Base-by-base conservation (phyloP, 2,888 invertebrate species). In the Calephelis perditalis region DNA sequence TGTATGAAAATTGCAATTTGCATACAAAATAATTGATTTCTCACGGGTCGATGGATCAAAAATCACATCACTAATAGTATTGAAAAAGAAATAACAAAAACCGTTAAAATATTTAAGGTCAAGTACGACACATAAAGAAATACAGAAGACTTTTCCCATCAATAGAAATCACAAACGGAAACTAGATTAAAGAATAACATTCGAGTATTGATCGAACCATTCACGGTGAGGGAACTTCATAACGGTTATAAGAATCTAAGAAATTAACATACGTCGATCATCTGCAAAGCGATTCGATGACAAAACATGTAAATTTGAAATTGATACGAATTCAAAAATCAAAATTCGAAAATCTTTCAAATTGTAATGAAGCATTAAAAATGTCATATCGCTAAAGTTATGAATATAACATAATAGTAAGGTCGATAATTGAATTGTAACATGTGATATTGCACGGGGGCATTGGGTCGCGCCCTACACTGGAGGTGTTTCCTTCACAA, bases 211-310 rank as follows among this genome's bases (percentile, higher is more conserved):
- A 72, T 74, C 73, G 71, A 72, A 79, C 72, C 73, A 68, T 70
- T 69, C 67, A 68, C 71, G 54, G 71, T 68, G 68, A 74, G 71
- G 68, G 67, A 60, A 56, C 56, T 55, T 60, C 67, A 35, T 73
- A 75, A 81, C 81, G 75, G 78, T 72, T 74, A 70, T 69, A 71
- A 68, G 68, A 65, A 62, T 74, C 73, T 72, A 71, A 70, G 70
- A 71, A 77, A 90, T 89, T 90, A 79, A 68, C 90, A 90, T 90
- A 89, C 70, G 87, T 89, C 89, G 75, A 85, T 87, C 86, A 86
- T 77, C 73, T 72, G 74, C 74, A 82, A 85, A 82, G 86, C 84
- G 82, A 86, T 84, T 81, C 86, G 82, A 83, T 84, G 82, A 78
- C 67, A 67, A 70, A 73, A 75, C 71, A 87, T 89, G 89, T 81